phyloP scores from a whole-genome alignment of 2,113 vertebrate genomes.

The Paratilapia polleni region DNA sequence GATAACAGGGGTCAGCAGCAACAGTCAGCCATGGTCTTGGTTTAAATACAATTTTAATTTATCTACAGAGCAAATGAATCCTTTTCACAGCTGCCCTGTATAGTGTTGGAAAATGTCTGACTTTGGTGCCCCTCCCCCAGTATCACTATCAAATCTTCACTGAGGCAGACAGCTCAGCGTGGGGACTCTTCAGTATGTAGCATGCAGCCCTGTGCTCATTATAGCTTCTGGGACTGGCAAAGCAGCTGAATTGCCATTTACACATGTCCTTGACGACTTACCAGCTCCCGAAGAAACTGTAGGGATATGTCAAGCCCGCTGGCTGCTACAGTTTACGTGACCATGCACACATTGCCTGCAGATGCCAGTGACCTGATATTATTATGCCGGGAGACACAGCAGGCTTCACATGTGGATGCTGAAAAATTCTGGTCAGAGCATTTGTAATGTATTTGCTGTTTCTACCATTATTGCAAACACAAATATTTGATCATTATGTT shows the following conservation, averaged over 20 bases:
- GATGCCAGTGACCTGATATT: conserved; percentile 16
- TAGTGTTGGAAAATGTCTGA: background rate
- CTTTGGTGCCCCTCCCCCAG: background rate
- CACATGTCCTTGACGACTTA: background rate
- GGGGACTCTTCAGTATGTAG: background rate
- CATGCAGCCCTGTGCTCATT: background rate
- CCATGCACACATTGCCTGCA: background rate
- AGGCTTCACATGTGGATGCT: background rate
- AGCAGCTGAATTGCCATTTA: background rate
- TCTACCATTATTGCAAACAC: background rate
- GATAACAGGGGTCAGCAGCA: background rate
- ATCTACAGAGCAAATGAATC: background rate
- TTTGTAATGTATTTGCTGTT: background rate
- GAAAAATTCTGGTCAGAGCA: background rate
- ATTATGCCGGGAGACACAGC: background rate
- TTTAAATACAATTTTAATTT: background rate
- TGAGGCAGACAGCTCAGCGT: background rate
- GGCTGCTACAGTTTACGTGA: background rate
- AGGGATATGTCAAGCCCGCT: background rate
- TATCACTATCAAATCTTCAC: conserved; percentile 7
- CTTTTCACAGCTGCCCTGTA: background rate
- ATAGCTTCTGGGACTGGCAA: background rate
- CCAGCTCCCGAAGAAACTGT: background rate
- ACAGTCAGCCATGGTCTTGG: background rate
- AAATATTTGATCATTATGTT: background rate